phyloP scores from a whole-genome alignment of 2,888 invertebrate species.

The Bibio marci region DNA sequence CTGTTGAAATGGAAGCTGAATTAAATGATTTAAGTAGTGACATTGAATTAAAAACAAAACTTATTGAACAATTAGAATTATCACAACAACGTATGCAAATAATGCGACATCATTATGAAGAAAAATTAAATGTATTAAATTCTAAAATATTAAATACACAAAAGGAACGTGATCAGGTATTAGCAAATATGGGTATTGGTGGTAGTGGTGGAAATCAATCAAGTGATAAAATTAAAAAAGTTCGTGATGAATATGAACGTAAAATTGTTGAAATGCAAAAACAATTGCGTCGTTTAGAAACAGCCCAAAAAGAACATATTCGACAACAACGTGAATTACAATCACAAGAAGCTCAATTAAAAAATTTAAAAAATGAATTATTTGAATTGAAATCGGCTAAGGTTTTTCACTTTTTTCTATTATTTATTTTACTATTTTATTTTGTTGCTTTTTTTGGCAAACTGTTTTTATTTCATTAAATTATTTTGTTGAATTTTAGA shows the following conservation, averaged over 20 bases:
- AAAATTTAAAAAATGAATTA: slow-evolving; percentile 53
- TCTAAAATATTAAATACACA: slow-evolving; percentile 74
- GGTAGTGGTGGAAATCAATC: not conserved
- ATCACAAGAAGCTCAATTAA: slow-evolving; percentile 57
- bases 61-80: slow-evolving; percentile 84
- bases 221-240: slow-evolving; percentile 52
- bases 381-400: slow-evolving; percentile 70
- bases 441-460: not conserved
- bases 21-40: slow-evolving; percentile 80
- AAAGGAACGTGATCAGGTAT: slow-evolving; percentile 77
- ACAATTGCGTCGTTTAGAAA: slow-evolving; percentile 68
- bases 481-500: slow-evolving; percentile 25
- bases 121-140: slow-evolving; percentile 68
- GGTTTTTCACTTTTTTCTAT: slow-evolving; percentile 27
- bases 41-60: slow-evolving; percentile 83
- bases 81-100: slow-evolving; percentile 73
- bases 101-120: slow-evolving; percentile 83
- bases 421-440: slow-evolving; percentile 1
- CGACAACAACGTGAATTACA: slow-evolving; percentile 61
- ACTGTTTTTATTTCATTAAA: not conserved
- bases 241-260: slow-evolving; percentile 79
- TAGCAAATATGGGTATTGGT: slow-evolving; percentile 33
- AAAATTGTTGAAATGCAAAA: slow-evolving; percentile 69
- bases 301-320: slow-evolving; percentile 78
- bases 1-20: slow-evolving; percentile 52